These are phyloP conservation scores for Aphis craccivora DNA, from an alignment of 1,140 invertebrate genomes.

Conservation along the genomic window DNA sequence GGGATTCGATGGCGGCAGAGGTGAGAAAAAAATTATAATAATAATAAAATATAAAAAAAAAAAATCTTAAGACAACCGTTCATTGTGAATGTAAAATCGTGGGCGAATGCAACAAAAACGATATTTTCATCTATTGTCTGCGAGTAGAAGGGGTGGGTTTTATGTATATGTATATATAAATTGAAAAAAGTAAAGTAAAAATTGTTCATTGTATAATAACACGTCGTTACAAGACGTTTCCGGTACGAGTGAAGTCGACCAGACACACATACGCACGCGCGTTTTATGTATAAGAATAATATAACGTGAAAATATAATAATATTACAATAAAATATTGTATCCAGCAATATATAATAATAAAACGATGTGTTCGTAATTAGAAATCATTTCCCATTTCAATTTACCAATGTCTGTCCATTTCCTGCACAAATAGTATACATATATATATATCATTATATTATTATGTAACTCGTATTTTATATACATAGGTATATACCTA, in stretches of 20 bases:
- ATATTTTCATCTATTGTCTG: slow-evolving; percentile 54
- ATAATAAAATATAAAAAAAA: slow-evolving; percentile 7
- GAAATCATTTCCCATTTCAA: slow-evolving; percentile 58
- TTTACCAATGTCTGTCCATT: slow-evolving; percentile 57
- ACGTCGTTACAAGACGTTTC: slow-evolving; percentile 57
- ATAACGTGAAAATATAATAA: not conserved
- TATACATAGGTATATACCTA: not conserved
- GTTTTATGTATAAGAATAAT: not conserved
- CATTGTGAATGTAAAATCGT: slow-evolving; percentile 48
- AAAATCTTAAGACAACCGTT: slow-evolving; percentile 44
- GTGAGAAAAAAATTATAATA: slow-evolving; percentile 22
- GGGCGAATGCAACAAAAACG: slow-evolving; percentile 54
- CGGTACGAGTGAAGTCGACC: slow-evolving; percentile 57
- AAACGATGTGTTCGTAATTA: slow-evolving; percentile 58
- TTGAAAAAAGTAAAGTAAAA: slow-evolving; percentile 32
- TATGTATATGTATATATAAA: not conserved
- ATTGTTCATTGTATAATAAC: slow-evolving; percentile 54
- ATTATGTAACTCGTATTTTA: no score
- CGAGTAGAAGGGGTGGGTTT: slow-evolving; percentile 20
- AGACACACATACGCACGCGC: slow-evolving; percentile 20
- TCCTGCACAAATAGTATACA: slow-evolving; percentile 29
- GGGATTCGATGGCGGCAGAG: not conserved
- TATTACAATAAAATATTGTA: slow-evolving; percentile 44
- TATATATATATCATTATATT: not conserved
- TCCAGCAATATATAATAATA: slow-evolving; percentile 42